phyloP scores from a whole-genome alignment of 2,797 vertebrate species.

The Peromyscus aztecus region DNA sequence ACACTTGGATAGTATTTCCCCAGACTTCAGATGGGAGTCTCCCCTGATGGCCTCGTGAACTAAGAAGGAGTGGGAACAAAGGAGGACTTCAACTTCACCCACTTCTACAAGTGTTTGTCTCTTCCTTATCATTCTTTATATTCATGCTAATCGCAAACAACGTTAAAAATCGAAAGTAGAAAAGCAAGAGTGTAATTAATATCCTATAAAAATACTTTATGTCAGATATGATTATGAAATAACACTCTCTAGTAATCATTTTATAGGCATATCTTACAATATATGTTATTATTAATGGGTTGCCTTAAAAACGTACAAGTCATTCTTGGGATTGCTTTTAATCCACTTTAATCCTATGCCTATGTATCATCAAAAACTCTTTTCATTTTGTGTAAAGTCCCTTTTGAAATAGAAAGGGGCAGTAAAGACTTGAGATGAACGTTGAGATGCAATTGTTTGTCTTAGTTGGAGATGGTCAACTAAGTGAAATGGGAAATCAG shows the following conservation, averaged over 20 bases:
- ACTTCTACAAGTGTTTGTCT: background rate
- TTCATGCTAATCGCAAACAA: background rate
- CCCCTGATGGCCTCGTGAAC: background rate
- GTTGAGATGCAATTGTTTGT: background rate
- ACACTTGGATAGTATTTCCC: background rate
- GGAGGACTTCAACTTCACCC: background rate
- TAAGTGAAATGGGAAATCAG: slow-evolving; percentile 39
- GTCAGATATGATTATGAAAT: slow-evolving; percentile 9
- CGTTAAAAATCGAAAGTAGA: background rate
- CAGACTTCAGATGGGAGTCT: background rate
- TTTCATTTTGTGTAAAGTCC: background rate
- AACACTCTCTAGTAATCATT: background rate
- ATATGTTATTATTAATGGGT: background rate
- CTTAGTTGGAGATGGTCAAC: background rate
- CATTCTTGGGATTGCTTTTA: background rate
- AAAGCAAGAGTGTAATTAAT: slow-evolving; percentile 28
- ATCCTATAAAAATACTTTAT: background rate
- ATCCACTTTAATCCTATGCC: background rate
- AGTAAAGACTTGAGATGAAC: background rate
- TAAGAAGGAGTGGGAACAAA: background rate
- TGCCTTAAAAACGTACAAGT: slow-evolving; percentile 5
- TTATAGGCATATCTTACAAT: background rate
- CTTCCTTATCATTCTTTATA: background rate
- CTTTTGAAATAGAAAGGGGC: background rate
- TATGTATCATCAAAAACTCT: background rate